Evolutionary conservation across 2,888 invertebrate genomes (phyloP).

Genomic region (Tetanocera ferruginea): DNA sequence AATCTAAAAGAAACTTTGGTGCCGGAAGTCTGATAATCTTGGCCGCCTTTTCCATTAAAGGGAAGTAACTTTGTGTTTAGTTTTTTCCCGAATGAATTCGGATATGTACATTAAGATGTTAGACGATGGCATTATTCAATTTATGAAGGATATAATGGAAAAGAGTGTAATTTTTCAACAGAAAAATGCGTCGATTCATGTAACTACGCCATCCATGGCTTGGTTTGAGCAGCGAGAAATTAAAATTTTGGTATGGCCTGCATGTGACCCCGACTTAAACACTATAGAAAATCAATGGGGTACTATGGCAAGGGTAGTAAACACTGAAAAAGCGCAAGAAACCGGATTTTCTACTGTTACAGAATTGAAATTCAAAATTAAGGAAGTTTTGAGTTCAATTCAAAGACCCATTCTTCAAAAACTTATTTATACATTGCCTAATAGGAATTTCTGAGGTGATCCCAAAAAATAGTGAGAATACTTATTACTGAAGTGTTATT

Average conservation of each 20-base stretch:
- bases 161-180: background rate
- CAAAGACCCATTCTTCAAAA: too few relatives aligned
- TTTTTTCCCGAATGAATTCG: background rate
- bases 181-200: background rate
- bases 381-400: background rate
- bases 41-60: too few relatives aligned
- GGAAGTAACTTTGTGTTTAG: background rate
- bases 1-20: too few relatives aligned
- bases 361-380: too few relatives aligned
- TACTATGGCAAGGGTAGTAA: too few relatives aligned
- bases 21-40: too few relatives aligned
- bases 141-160: background rate
- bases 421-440: background rate
- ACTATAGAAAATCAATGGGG: too few relatives aligned
- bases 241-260: background rate
- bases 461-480: background rate
- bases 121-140: background rate
- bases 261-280: background rate
- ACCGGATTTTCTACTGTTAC: too few relatives aligned
- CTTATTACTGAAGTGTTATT: background rate
- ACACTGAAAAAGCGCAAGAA: too few relatives aligned
- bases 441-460: too few relatives aligned
- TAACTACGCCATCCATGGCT: background rate
- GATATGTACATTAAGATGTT: background rate
- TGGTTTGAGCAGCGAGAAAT: background rate